These are phyloP conservation scores for Sceloporus undulatus DNA, from an alignment of 2,113 vertebrate species.

Conservation along the genomic window DNA sequence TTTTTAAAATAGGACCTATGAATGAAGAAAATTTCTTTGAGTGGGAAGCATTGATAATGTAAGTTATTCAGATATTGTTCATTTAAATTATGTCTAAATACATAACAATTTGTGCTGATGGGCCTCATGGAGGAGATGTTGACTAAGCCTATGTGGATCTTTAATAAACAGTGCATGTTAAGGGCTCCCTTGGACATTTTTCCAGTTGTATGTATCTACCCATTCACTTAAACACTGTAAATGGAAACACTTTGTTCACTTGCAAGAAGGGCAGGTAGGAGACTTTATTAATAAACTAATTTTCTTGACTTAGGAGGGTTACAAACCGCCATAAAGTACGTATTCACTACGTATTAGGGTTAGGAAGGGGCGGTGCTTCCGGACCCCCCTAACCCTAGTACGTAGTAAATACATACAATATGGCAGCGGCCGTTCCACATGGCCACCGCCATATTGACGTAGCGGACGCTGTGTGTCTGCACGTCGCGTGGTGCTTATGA, in stretches of 20 bases:
- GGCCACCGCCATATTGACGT: no score
- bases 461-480: no score
- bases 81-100: neutral
- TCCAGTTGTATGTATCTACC: neutral
- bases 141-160: neutral
- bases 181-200: neutral
- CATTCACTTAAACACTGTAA: neutral
- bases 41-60: constrained; percentile 99
- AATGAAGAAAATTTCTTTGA: constrained; percentile 99
- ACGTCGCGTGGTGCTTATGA: no score
- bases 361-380: no score
- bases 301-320: neutral
- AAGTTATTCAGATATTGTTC: constrained; percentile 71
- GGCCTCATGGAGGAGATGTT: neutral
- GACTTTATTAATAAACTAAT: neutral
- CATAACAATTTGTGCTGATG: neutral
- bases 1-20: constrained; percentile 85
- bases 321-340: no score
- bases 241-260: neutral
- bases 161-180: neutral
- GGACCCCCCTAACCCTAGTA: no score
- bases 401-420: no score
- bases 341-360: no score
- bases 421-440: no score
- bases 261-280: neutral